Conservation (phyloP, 1,140 invertebrate genomes). For the Solenopsis invicta region DNA sequence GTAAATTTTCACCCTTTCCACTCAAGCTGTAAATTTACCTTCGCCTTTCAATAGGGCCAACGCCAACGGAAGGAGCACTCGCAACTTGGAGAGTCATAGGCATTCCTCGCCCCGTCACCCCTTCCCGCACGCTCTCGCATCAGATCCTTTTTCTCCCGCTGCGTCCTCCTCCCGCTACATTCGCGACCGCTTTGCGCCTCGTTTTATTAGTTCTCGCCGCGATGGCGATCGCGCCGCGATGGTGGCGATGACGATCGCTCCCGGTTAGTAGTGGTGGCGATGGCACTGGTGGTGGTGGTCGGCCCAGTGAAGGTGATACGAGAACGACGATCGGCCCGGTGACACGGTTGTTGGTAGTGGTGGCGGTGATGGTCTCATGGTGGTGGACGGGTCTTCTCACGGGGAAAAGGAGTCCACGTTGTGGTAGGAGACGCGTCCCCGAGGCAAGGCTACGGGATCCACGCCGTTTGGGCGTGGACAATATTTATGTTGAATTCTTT, state of each 20-base stretch:
- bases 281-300: constrained; percentile 54
- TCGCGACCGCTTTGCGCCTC: constrained; percentile 60
- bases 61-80: constrained; percentile 57
- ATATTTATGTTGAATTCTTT: constrained; percentile 75
- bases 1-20: constrained; percentile 83
- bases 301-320: constrained; percentile 68
- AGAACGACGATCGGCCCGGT: constrained; percentile 49
- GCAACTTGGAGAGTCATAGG: constrained; percentile 22
- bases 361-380: constrained; percentile 53
- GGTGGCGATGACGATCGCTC: constrained; percentile 69
- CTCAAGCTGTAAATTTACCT: constrained; percentile 80
- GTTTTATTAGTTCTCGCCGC: constrained; percentile 74
- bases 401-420: constrained; percentile 50
- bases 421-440: constrained; percentile 67
- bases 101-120: constrained; percentile 12
- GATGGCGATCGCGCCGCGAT: constrained; percentile 72
- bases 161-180: constrained; percentile 28
- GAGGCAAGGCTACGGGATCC: constrained; percentile 64
- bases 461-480: constrained; percentile 73
- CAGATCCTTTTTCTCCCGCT: constrained; percentile 35
- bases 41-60: constrained; percentile 78
- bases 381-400: constrained; percentile 56
- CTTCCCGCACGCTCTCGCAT: neutral
- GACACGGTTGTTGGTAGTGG: constrained; percentile 59
- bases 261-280: constrained; percentile 27